Evolutionary conservation across 2,797 vertebrate genomes (phyloP), one percentile per base, ranked within the genome.

Genomic region (Momotus momota): DNA sequence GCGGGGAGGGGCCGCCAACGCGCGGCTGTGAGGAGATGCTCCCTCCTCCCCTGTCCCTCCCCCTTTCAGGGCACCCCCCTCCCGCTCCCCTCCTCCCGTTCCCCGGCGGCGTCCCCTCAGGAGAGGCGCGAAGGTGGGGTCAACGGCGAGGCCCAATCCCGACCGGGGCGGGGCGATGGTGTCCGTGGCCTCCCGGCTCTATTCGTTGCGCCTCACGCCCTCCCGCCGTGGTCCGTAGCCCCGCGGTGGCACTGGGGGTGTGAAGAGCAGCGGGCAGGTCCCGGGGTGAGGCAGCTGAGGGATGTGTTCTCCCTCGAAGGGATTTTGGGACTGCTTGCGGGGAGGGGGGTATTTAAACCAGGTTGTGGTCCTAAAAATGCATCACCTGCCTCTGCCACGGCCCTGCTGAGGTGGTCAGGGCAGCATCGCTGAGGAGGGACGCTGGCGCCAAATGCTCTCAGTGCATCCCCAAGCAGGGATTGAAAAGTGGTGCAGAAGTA

Each of bases 371-470:
- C 22, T 48, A 7, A 23, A 43, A 51, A 3, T 3, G 65, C 6
- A 2, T 10, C 1, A 17, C 1, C 4, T 46, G 41, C 29, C 48
- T 12, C 25, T 17, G 14, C 77, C 40, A 0, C 22, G 5, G 15
- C 69, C 72, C 22, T 2, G 7, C 33, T 40, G 0, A 14, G 43
- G 81, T 8, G 17, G 73, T 58, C 84, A 14, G 77, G 20, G 82
- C 52, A 1, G 51, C 51, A 1, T 10, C 78, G 48, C 70, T 6
- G 55, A 41, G 65, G 35, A 38, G 64, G 11, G 40, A 14, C 58
- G 7, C 7, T 1, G 23, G 46, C 4, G 1, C 72, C 43, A 21
- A 33, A 3, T 7, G 21, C 86, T 13, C 38, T 10, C 31, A 7
- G 49, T 7, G 10, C 38, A 5, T 27, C 22, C 71, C 31, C 7